Conservation (phyloP, 2,797 vertebrate species). For the Clarias pachynema region DNA sequence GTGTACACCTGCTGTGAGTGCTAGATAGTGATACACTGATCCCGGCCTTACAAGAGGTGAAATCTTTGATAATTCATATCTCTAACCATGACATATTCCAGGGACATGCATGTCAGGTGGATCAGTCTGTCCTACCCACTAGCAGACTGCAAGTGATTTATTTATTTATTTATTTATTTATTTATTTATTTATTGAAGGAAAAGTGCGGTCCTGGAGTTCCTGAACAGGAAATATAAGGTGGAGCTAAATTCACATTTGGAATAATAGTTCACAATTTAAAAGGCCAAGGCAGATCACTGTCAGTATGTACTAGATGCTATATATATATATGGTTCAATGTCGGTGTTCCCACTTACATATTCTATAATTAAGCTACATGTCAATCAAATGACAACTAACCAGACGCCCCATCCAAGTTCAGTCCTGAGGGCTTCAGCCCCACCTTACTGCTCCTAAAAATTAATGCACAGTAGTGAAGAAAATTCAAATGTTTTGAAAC, state of each 20-base stretch:
- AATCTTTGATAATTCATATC: neutral
- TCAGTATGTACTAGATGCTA: neutral
- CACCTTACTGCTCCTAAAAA: neutral
- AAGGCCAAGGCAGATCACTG: neutral
- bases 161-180: neutral
- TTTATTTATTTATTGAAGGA: slow-evolving; percentile 10
- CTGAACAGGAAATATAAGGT: neutral
- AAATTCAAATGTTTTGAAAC: neutral
- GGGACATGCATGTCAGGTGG: neutral
- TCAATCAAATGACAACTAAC: neutral
- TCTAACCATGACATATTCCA: neutral
- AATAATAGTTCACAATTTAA: neutral
- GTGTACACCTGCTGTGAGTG: too few relatives aligned
- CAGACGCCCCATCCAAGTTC: neutral
- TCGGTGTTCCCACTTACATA: neutral
- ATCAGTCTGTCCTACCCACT: neutral
- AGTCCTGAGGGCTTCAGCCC: too few relatives aligned
- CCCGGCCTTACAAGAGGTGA: neutral
- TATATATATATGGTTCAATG: neutral
- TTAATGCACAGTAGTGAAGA: neutral
- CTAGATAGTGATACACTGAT: too few relatives aligned
- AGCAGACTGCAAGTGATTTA: neutral
- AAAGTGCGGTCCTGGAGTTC: neutral
- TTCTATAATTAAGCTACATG: neutral
- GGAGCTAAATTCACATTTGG: neutral